Conservation (phyloP, 2,797 vertebrate species). For the Arctocebus calabarensis region DNA sequence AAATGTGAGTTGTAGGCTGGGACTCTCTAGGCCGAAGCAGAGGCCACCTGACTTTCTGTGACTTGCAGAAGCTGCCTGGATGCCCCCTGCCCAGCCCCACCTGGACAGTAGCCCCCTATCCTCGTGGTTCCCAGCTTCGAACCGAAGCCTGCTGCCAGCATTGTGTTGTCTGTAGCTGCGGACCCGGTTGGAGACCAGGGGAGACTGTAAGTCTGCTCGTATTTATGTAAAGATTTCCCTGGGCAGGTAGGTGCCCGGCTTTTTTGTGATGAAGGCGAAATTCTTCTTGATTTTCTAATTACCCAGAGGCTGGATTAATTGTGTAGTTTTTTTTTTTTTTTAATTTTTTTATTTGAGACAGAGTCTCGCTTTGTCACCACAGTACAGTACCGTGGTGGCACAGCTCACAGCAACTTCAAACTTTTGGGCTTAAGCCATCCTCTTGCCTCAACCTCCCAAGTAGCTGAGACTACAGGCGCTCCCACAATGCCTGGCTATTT, state of each 20-base stretch:
- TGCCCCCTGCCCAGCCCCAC: rapidly evolving
- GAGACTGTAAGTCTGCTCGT: background rate
- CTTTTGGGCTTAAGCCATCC: too few relatives aligned
- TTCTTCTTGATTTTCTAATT: background rate
- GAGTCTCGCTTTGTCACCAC: too few relatives aligned
- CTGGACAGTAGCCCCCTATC: background rate
- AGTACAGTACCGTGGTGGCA: too few relatives aligned
- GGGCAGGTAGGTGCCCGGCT: background rate
- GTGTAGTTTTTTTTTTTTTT: background rate
- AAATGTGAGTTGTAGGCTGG: background rate
- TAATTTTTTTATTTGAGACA: too few relatives aligned
- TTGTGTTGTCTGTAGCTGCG: background rate
- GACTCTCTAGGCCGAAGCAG: background rate
- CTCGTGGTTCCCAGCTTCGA: background rate
- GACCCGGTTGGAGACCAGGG: background rate
- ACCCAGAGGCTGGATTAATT: background rate
- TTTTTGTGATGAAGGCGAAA: background rate
- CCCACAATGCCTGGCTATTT: too few relatives aligned
- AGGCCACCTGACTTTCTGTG: background rate
- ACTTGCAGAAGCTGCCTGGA: background rate
- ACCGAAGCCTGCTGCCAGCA: rapidly evolving
- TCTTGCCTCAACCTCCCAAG: too few relatives aligned
- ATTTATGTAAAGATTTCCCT: constrained; percentile 46
- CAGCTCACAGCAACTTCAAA: too few relatives aligned
- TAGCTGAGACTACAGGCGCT: too few relatives aligned